These are phyloP conservation scores for Lithobates sylvaticus DNA, from an alignment of 2,797 vertebrate genomes.

Conservation along the genomic window DNA sequence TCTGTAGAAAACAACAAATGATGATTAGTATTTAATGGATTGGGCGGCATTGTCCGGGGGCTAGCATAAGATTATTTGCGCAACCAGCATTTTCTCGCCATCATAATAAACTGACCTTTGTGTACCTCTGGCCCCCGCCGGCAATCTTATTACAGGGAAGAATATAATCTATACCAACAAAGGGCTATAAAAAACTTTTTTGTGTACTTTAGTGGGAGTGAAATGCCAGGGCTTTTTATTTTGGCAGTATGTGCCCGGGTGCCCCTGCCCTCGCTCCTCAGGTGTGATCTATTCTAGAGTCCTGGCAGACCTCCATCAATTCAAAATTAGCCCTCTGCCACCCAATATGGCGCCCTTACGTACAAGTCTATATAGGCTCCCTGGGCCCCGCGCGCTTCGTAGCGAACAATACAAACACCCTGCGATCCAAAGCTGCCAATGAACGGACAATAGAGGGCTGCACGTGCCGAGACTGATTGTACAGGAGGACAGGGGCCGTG, in stretches of 20 bases:
- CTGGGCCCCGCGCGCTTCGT: slow-evolving; percentile 26
- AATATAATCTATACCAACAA: slow-evolving; percentile 51
- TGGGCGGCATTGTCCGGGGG: slow-evolving; percentile 36
- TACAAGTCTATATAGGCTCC: slow-evolving; percentile 3
- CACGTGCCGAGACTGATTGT: slow-evolving; percentile 50
- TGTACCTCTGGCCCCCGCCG: slow-evolving; percentile 30
- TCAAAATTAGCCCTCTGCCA: slow-evolving; percentile 50
- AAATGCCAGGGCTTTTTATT: slow-evolving; percentile 50
- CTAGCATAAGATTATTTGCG: slow-evolving; percentile 49
- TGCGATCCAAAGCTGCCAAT: slow-evolving; percentile 6
- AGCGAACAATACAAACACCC: slow-evolving; percentile 41
- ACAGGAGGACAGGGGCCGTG: slow-evolving; percentile 3
- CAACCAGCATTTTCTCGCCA: slow-evolving; percentile 4
- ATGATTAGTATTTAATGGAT: slow-evolving; percentile 34
- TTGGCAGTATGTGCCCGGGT: slow-evolving; percentile 3
- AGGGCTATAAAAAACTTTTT: slow-evolving; percentile 27
- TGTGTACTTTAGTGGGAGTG: slow-evolving; percentile 53
- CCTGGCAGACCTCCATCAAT: slow-evolving; percentile 50
- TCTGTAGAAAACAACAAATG: slow-evolving; percentile 28
- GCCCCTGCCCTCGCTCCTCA: slow-evolving; percentile 27
- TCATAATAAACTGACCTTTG: slow-evolving; percentile 51
- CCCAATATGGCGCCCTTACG: slow-evolving; percentile 50
- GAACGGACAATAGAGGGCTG: slow-evolving; percentile 27
- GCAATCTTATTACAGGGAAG: slow-evolving; percentile 50
- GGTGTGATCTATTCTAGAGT: slow-evolving; percentile 38